Conservation (phyloP, 2,888 invertebrate species). For the Gymnocheta viridis region DNA sequence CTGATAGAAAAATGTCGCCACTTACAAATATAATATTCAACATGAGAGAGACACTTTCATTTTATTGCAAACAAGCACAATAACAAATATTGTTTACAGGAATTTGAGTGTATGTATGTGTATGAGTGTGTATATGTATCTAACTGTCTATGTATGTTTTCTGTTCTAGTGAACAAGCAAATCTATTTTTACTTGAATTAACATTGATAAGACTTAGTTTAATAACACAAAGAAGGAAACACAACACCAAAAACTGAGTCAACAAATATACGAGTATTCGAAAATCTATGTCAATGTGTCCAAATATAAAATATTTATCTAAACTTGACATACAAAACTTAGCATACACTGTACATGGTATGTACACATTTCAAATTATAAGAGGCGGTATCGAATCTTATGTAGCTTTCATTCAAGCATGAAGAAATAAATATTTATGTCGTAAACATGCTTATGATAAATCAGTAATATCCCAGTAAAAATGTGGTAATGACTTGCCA, state of each 20-base stretch:
- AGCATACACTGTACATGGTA: too few relatives aligned
- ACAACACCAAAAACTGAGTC: slow-evolving; percentile 2
- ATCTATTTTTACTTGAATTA: slow-evolving; percentile 51
- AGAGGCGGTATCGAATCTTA: too few relatives aligned
- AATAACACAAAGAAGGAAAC: not conserved
- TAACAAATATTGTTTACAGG: not conserved
- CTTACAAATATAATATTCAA: not conserved
- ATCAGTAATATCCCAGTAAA: too few relatives aligned
- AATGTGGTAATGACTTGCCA: too few relatives aligned
- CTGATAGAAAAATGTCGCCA: slow-evolving; percentile 37
- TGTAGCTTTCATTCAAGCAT: too few relatives aligned
- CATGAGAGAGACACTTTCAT: not conserved
- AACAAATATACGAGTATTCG: not conserved
- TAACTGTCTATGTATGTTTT: not conserved
- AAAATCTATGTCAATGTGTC: slow-evolving; percentile 31
- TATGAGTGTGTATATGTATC: not conserved
- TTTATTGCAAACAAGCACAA: not conserved
- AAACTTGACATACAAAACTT: slow-evolving; percentile 1
- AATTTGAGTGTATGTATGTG: not conserved
- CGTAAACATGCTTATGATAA: too few relatives aligned
- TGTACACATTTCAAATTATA: too few relatives aligned
- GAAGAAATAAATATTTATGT: too few relatives aligned
- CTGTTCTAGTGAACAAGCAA: slow-evolving; percentile 1
- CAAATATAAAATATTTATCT: not conserved
- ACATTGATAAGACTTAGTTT: slow-evolving; percentile 51